A percentile compares a stretch with the other conserved stretches of the same genome.
Conservation (phyloP, 1,140 invertebrate genomes). For the Macrobrachium rosenbergii region DNA sequence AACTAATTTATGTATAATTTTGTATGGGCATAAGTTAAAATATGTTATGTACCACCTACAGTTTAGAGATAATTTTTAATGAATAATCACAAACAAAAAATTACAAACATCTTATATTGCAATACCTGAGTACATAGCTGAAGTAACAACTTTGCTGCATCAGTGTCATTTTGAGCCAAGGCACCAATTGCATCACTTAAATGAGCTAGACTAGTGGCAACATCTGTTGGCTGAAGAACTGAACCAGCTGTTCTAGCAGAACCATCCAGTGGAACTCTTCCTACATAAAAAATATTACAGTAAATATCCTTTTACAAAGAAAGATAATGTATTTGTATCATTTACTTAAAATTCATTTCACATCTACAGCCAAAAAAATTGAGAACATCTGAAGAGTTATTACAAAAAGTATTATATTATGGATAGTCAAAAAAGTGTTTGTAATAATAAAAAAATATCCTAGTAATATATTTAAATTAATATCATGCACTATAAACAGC, state of each 20-base stretch:
- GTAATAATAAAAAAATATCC: too few relatives aligned
- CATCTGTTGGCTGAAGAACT: conserved; percentile 64
- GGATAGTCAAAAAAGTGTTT: too few relatives aligned
- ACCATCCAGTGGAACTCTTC: conserved; percentile 58
- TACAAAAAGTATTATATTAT: too few relatives aligned
- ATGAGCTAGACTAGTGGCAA: conserved; percentile 72
- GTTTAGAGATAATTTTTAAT: conserved; percentile 1
- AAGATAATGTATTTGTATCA: too few relatives aligned
- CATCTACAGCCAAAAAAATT: too few relatives aligned
- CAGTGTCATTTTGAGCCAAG: conserved; percentile 74
- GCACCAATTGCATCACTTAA: conserved; percentile 75
- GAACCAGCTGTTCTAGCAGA: conserved; percentile 59
- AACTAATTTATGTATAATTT: not conserved
- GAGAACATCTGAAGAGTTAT: too few relatives aligned
- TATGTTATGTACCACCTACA: too few relatives aligned
- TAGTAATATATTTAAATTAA: too few relatives aligned
- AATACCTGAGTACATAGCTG: conserved; percentile 76
- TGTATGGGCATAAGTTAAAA: not conserved
- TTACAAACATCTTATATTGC: not conserved
- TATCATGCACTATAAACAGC: too few relatives aligned
- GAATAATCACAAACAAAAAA: conserved; percentile 19
- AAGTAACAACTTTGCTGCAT: conserved; percentile 75
- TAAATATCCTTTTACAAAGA: not conserved
- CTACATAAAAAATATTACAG: conserved; percentile 12
- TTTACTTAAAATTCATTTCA: too few relatives aligned